Percentiles rank a stretch among this genome's conserved stretches.
These are phyloP conservation scores for Osedax fenrisi DNA, from an alignment of 2,888 invertebrate genomes.

Conservation along the genomic window DNA sequence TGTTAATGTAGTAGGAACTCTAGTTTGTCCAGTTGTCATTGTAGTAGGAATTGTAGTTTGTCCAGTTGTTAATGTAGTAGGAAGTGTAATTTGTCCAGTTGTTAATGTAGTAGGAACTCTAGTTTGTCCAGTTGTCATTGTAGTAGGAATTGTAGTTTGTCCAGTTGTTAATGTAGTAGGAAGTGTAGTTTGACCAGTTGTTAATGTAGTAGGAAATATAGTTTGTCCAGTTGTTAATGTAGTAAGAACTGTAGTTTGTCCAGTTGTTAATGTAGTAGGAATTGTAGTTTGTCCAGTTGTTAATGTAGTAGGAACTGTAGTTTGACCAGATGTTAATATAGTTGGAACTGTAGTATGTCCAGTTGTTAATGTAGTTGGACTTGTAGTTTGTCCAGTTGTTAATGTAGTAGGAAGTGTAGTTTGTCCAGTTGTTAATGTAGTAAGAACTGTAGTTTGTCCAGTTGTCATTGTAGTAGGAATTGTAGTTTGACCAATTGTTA, in stretches of 20 bases:
- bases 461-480: background rate
- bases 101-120: background rate
- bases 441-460: background rate
- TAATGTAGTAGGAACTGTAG: background rate
- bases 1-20: background rate
- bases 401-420: background rate
- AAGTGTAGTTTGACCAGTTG: background rate
- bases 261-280: background rate
- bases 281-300: background rate
- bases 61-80: background rate
- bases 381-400: background rate
- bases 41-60: background rate
- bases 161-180: background rate
- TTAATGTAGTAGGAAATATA: background rate
- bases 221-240: background rate
- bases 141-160: background rate
- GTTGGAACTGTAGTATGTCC: background rate
- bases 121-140: background rate
- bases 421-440: background rate
- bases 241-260: background rate
- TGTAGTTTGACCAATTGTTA: background rate
- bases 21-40: background rate
- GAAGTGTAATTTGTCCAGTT: background rate
- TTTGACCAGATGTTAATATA: background rate
- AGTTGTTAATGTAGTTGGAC: background rate